Evolutionary conservation across 2,797 vertebrate species (phyloP).

Genomic region (Valencia hispanica): DNA sequence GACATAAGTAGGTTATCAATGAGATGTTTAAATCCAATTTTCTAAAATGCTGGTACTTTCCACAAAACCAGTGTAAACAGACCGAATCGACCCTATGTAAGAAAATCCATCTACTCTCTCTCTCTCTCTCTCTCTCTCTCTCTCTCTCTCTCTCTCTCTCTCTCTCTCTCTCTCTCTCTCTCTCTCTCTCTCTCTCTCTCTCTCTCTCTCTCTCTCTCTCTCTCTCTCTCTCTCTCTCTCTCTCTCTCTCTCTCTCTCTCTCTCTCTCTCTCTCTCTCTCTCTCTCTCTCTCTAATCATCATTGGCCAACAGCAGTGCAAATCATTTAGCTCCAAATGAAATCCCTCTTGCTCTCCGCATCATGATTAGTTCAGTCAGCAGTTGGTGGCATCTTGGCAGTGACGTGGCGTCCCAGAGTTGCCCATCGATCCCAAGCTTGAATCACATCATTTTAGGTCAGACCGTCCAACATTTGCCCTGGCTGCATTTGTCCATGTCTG

Average conservation of each 20-base stretch:
- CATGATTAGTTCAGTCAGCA: conserved; percentile 45
- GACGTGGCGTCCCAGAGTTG: conserved; percentile 18
- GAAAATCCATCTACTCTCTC: conserved; percentile 25
- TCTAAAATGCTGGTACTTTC: conserved; percentile 34
- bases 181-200: conserved; percentile 38
- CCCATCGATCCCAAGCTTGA: conserved; percentile 48
- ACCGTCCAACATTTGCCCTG: conserved; percentile 10
- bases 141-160: conserved; percentile 37
- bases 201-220: conserved; percentile 40
- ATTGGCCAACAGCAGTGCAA: conserved; percentile 32
- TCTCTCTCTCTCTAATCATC: conserved; percentile 52
- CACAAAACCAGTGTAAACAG: conserved; percentile 43
- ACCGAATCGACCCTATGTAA: conserved; percentile 43
- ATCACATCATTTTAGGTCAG: conserved; percentile 46
- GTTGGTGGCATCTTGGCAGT: conserved; percentile 19
- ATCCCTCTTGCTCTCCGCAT: conserved; percentile 26
- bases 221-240: conserved; percentile 39
- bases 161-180: conserved; percentile 38
- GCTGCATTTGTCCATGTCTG: conserved; percentile 47
- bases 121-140: conserved; percentile 41
- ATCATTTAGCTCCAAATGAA: conserved; percentile 58
- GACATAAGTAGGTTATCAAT: conserved; percentile 17
- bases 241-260: conserved; percentile 38
- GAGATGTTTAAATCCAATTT: conserved; percentile 24
- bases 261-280: conserved; percentile 38